phyloP scores from a whole-genome alignment of 1,140 invertebrate genomes.

The Agrypnia vestita region DNA sequence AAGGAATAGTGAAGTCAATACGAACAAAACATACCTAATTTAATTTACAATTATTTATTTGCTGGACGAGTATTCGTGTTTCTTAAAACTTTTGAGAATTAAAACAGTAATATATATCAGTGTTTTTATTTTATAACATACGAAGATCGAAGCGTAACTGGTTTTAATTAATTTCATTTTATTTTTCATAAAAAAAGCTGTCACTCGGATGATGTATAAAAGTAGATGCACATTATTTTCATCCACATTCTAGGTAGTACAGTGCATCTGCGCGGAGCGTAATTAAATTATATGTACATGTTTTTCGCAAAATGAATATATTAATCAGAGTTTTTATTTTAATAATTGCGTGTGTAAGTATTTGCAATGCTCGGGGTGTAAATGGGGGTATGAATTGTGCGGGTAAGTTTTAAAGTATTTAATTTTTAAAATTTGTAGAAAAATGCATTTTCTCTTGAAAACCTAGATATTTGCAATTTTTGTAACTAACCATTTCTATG shows the following conservation, averaged over 20 bases:
- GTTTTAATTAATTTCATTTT: not conserved
- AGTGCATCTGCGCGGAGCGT: not conserved
- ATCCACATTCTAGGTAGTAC: not conserved
- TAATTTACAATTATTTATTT: no score
- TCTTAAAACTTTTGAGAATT: no score
- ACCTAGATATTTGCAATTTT: not conserved
- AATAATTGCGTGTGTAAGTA: not conserved
- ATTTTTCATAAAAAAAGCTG: not conserved
- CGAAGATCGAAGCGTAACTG: not conserved
- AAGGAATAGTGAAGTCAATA: no score
- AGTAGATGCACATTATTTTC: not conserved
- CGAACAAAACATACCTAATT: no score
- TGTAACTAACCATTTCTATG: not conserved
- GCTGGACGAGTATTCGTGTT: no score
- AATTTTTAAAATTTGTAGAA: not conserved
- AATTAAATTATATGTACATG: not conserved
- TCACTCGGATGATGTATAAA: not conserved
- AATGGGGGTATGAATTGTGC: constrained; percentile 58
- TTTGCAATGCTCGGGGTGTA: constrained; percentile 45
- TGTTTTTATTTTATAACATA: no score
- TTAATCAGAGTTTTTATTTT: not conserved
- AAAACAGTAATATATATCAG: no score
- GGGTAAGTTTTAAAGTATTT: constrained; percentile 40
- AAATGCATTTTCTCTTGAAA: no score
- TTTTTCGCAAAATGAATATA: not conserved